phyloP scores from a whole-genome alignment of 2,797 vertebrate genomes.

The Tadarida brasiliensis region DNA sequence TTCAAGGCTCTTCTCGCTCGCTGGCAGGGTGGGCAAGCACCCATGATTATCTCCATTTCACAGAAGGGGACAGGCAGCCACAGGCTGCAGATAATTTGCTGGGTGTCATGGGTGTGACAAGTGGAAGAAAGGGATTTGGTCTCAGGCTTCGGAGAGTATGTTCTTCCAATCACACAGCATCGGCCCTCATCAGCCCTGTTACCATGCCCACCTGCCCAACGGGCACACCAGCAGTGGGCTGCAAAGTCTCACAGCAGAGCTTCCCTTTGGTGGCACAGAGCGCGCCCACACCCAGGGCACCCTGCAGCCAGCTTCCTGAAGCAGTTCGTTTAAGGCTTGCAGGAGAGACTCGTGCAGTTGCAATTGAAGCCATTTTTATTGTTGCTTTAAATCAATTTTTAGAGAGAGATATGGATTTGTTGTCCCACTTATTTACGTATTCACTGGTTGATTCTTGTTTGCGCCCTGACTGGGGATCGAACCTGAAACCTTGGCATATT shows the following conservation, averaged over 20 bases:
- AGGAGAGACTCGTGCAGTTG: not conserved
- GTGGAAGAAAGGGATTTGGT: not conserved
- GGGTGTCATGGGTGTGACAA: not conserved
- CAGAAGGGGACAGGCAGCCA: not conserved
- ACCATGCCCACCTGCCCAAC: not conserved
- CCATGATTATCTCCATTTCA: not conserved
- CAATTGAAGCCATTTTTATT: not conserved
- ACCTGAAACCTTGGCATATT: not conserved
- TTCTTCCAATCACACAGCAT: not conserved
- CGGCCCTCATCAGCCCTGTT: not conserved
- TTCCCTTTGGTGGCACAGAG: not conserved
- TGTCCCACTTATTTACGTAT: not conserved
- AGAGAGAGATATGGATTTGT: not conserved
- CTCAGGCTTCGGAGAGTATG: not conserved
- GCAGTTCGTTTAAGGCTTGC: not conserved
- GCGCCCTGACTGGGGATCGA: not conserved
- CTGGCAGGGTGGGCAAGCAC: not conserved
- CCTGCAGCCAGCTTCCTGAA: not conserved
- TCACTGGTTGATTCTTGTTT: not conserved
- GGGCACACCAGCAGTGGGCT: not conserved
- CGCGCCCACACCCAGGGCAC: not conserved
- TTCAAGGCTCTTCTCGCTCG: not conserved
- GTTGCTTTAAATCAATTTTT: too few relatives aligned
- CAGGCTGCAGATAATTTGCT: not conserved
- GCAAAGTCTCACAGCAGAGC: not conserved